Evolutionary conservation across 1,140 invertebrate species (phyloP), one percentile per base, ranked within the genome.

Genomic region (Brachionus asplanchnoidis): DNA sequence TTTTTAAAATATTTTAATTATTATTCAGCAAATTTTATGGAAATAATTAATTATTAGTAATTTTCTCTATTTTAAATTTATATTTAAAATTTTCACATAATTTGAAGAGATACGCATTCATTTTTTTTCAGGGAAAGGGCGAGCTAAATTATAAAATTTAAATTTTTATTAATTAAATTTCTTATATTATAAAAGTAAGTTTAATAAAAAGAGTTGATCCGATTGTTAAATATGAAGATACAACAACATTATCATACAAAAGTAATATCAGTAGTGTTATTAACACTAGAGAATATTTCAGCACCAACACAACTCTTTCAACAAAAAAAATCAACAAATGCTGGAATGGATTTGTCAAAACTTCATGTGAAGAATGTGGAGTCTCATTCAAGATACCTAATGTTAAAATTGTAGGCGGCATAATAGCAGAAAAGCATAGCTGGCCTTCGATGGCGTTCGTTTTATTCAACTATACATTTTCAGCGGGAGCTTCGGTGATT

Each of bases 371-470:
- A 12, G 53, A 82, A 65, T 82, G 79, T 44, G 79, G 79, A 12
- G 26, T 60, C 1, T 36, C 23, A n/a, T 66, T 65, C 36, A 65
- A 20, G 20, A 82, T 3, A 12, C 50, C 36, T 40, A 82, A 82
- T 68, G 7, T 82, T 2, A 82, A 82, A 50, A 50, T 77, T 26
- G 44, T 68, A 3, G 79, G 53, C 1, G 36, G 53, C 12, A 7
- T 60, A 14, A 36, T 23, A 11, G 50, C 79, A 26, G 17, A 40
- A 32, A 2, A 40, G 17, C n/a, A 68, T 23, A 65, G 53, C 12
- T 82, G 79, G 79, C 79, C 79, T 32, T 82, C 53, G 4, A 82
- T 68, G 65, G 79, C 20, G 9, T 65, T 68, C n/a, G 26, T 82
- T 26, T 12, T 44, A 23, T 65, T 82, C 32, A 60, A 46, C 9